Percentiles rank a stretch among this genome's conserved stretches.
These are phyloP conservation scores for Steinernema khuongi DNA, from an alignment of 1,140 invertebrate genomes.

Conservation along the genomic window DNA sequence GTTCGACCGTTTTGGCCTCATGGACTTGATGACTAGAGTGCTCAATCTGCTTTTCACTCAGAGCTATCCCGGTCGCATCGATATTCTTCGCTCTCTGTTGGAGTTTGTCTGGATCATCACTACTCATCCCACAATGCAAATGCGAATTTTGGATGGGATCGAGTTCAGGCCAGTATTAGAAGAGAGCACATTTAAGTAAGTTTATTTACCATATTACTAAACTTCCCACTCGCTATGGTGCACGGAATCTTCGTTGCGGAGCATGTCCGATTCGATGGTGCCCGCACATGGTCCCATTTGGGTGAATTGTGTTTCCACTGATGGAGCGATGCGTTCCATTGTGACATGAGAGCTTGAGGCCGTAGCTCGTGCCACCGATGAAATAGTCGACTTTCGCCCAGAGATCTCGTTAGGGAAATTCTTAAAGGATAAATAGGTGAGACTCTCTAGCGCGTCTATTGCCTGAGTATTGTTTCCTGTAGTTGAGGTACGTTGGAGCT, in stretches of 20 bases:
- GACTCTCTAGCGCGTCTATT: too few species aligned
- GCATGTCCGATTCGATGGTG: neutral
- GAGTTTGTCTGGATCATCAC: neutral
- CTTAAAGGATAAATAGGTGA: too few species aligned
- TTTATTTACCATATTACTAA: neutral
- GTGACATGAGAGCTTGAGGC: neutral
- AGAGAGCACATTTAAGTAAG: neutral
- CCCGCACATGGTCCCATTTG: neutral
- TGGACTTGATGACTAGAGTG: neutral
- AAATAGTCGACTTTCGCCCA: neutral
- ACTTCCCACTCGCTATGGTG: neutral
- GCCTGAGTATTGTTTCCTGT: slow-evolving; percentile 25
- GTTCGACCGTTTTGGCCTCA: neutral
- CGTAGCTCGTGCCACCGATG: neutral
- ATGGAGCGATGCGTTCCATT: neutral
- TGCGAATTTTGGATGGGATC: neutral
- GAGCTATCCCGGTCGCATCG: neutral
- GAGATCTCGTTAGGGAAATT: neutral
- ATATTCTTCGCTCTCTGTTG: neutral
- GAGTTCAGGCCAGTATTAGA: neutral
- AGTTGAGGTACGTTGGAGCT: neutral
- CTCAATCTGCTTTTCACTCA: neutral
- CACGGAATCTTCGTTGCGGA: neutral
- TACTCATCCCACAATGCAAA: neutral
- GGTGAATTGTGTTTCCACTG: neutral